Base-by-base conservation (phyloP, 2,113 vertebrate genomes). In the Ia io region DNA sequence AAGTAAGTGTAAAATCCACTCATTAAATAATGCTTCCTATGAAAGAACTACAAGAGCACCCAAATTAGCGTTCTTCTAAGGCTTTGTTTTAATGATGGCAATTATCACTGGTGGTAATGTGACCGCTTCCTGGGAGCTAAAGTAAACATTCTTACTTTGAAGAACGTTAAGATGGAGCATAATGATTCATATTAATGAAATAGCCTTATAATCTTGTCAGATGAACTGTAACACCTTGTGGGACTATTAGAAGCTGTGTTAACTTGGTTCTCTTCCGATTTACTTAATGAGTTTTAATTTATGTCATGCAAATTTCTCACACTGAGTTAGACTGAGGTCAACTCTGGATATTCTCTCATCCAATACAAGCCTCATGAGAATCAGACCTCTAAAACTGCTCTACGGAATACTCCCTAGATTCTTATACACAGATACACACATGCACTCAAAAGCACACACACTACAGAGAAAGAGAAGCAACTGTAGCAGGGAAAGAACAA, bases 131-230 rank as follows among this genome's bases (percentile, higher is more conserved):
- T 90, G 86, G 65, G 93, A 97, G 92, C 22, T 63, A 91, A 84
- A 97, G 95, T 95, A 97, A 98, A 96, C 37, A 97, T 32, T 84
- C n/a, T 88, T 95, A 90, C 69, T 96, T 97, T 95, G 88, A 56
- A 96, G 84, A 96, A 88, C 85, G 23, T 96, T 92, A 95, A 95
- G 85, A 93, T 83, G 97, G 71, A 84, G 49, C 51, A 77, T 93
- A 95, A 97, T 82, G 91, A 96, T 71, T 94, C 23, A 92, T 97
- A 91, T 97, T 95, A 98, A 97, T 98, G 96, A 98, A 98, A 97
- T 96, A 95, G 53, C 88, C 18, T 77, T 93, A 85, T 79, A 78
- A 80, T 97, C 93, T 97, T 96, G 83, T 98, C 96, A 97, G 93
- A 96, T 97, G 84, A 98, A 93, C 79, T 97, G 49, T 96, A 98